A percentile compares a stretch with the other conserved stretches of the same genome.
phyloP scores from a whole-genome alignment of 1,140 invertebrate species.

The Drosophila auraria region DNA sequence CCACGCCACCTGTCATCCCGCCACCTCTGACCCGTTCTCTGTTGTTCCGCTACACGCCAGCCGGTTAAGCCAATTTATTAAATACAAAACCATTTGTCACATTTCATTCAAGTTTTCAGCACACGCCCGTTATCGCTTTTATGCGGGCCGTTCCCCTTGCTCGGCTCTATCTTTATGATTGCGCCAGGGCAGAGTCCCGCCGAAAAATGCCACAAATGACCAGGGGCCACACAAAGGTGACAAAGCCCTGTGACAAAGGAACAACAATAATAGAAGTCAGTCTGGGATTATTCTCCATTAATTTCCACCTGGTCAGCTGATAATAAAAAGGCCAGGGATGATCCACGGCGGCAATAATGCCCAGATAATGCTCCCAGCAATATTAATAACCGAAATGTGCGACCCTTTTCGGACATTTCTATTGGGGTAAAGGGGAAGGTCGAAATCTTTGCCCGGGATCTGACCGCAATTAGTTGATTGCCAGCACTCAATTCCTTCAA shows the following conservation, averaged over 20 bases:
- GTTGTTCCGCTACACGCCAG: constrained; percentile 47
- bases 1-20: constrained; percentile 18
- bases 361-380: constrained; percentile 62
- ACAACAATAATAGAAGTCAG: constrained; percentile 58
- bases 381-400: constrained; percentile 47
- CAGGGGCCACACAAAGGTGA: constrained; percentile 44
- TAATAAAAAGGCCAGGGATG: constrained; percentile 57
- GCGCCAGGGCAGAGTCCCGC: constrained; percentile 37
- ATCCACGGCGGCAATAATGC: constrained; percentile 50
- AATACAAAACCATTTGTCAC: constrained; percentile 82
- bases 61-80: constrained; percentile 81
- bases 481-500: constrained; percentile 65
- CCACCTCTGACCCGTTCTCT: constrained; percentile 11
- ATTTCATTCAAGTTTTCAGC: constrained; percentile 76
- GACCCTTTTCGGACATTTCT: constrained; percentile 30
- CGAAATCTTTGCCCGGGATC: constrained; percentile 28
- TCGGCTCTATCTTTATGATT: constrained; percentile 72
- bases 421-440: not conserved
- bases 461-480: constrained; percentile 77
- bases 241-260: constrained; percentile 16
- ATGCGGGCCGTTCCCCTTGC: constrained; percentile 3
- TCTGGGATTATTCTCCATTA: constrained; percentile 72
- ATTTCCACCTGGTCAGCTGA: constrained; percentile 72
- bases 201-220: constrained; percentile 45
- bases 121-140: constrained; percentile 16